Conservation (phyloP, 2,888 invertebrate species). For the Drosophila putrida region DNA sequence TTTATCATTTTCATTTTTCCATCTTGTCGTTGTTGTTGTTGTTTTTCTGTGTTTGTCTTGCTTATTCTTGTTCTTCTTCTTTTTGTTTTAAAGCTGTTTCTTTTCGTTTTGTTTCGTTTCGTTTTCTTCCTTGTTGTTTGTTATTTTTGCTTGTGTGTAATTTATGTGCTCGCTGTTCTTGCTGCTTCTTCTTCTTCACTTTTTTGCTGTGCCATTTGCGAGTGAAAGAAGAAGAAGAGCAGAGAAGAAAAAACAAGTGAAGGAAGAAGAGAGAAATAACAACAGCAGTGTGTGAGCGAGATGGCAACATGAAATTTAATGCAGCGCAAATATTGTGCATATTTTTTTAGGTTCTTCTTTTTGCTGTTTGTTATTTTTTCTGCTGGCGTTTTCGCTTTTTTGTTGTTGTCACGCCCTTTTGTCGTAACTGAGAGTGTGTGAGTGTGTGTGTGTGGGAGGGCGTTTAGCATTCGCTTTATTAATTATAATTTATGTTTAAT, state of each 20-base stretch:
- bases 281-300: slow-evolving; percentile 11
- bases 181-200: slow-evolving; percentile 21
- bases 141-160: slow-evolving; percentile 57
- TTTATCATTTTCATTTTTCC: slow-evolving; percentile 85
- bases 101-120: slow-evolving; percentile 22
- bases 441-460: slow-evolving; percentile 21
- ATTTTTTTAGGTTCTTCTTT: slow-evolving; percentile 31
- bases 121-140: slow-evolving; percentile 33
- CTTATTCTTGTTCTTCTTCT: background rate
- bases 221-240: no score
- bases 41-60: slow-evolving; percentile 1
- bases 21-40: slow-evolving; percentile 67
- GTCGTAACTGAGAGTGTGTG: slow-evolving; percentile 44
- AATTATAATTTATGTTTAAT: slow-evolving; percentile 76
- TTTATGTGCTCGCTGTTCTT: slow-evolving; percentile 64
- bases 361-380: slow-evolving; percentile 20
- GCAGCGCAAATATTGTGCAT: slow-evolving; percentile 62
- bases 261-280: background rate
- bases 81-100: slow-evolving; percentile 19
- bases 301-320: slow-evolving; percentile 57
- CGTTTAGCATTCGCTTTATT: slow-evolving; percentile 55
- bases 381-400: slow-evolving; percentile 18
- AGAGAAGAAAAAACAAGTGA: background rate
- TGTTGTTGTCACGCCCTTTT: slow-evolving; percentile 59
- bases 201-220: slow-evolving; percentile 21